Base-by-base conservation (phyloP, 2,888 invertebrate species). In the Idaea aversata region DNA sequence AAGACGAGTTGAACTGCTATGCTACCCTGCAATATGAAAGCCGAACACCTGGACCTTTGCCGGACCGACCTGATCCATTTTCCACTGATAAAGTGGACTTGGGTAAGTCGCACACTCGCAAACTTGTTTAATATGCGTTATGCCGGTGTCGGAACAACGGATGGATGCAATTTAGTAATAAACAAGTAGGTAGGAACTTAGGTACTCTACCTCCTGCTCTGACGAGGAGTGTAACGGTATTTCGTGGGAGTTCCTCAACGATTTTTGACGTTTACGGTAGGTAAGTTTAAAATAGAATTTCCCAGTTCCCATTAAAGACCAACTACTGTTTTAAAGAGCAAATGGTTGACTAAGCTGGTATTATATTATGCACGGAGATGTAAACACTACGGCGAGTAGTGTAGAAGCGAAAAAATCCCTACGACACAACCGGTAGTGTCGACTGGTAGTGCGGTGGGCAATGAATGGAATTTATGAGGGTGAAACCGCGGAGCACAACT, bases 21-120 rank as follows among this genome's bases (percentile, higher is more conserved):
- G 84, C 93, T 0, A 91, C 89, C 34, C 84, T 95, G 58, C 91
- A 94, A 65, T 94, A 94, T 78, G 95, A 95, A 80, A 94, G 94
- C 61, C 86, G 95, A 67, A 88, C 87, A 72, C 82, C 92, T n/a
- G 94, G 94, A 6, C 93, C 92, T 1, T 77, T 92, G 62, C 68
- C 75, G 13, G 93, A 90, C 71, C 87, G 94, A 6, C 88, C 90
- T 0, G 94, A 95, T 80, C 94, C 94, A 0, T 95, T 95, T 82
- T 77, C 83, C 13, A 81, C 80, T 1, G 84, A 94, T 75, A 90
- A 92, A 75, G 89, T 90, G 6, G 95, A 95, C 78, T 78, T 95
- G 70, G 95, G 95, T 95, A 79, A 84, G 91, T 80, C 57, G 25
- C 57, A 65, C 57, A 34, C 15, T 61, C 15, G 3, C 15, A 38